Conservation (phyloP, 2,113 vertebrate species). For the Oncorhynchus tshawytscha region DNA sequence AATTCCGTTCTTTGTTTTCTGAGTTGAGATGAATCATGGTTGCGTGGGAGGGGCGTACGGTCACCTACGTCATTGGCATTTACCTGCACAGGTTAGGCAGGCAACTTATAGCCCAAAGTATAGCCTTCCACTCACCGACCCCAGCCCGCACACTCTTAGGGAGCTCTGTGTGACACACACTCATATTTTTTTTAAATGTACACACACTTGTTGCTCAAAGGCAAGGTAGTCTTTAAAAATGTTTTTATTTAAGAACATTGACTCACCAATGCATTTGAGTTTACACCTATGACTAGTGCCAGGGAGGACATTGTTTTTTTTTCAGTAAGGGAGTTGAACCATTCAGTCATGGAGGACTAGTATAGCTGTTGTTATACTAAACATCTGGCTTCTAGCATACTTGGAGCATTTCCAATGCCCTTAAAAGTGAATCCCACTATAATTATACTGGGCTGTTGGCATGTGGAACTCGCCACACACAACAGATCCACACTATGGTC, state of each 20-base stretch:
- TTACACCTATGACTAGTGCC: too few relatives aligned
- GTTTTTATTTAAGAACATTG: too few relatives aligned
- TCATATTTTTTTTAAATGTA: too few relatives aligned
- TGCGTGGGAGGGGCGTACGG: constrained; percentile 39
- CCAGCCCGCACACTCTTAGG: too few relatives aligned
- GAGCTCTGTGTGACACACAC: too few relatives aligned
- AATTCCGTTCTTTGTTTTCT: constrained; percentile 47
- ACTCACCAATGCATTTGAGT: too few relatives aligned
- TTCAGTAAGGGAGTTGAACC: not conserved
- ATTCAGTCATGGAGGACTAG: not conserved
- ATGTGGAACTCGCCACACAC: not conserved
- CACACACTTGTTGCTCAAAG: too few relatives aligned
- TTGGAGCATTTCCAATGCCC: constrained; percentile 34
- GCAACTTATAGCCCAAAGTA: too few relatives aligned
- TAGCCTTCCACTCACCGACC: too few relatives aligned
- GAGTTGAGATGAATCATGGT: constrained; percentile 26
- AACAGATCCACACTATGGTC: too few relatives aligned
- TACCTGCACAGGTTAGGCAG: constrained; percentile 60
- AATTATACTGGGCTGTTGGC: not conserved
- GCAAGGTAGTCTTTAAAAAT: too few relatives aligned
- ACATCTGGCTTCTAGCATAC: constrained; percentile 48
- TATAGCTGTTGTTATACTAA: constrained; percentile 1
- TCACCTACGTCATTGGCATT: constrained; percentile 54
- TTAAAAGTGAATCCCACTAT: constrained; percentile 20
- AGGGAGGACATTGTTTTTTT: not conserved